A percentile compares a stretch with the other conserved stretches of the same genome.
phyloP scores from a whole-genome alignment of 2,888 invertebrate genomes.

The Andrena hattorfiana region DNA sequence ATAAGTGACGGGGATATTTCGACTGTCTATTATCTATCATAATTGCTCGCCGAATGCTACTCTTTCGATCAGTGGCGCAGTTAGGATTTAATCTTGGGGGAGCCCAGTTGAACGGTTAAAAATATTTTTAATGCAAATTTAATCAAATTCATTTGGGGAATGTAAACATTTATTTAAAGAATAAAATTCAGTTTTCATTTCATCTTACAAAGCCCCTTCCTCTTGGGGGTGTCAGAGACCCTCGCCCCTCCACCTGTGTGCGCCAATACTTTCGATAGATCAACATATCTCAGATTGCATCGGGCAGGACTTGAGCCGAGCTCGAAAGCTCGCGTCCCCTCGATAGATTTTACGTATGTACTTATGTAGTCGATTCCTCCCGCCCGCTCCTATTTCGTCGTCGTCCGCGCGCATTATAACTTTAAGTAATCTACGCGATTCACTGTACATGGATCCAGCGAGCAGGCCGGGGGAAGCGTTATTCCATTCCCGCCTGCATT shows the following conservation, averaged over 20 bases:
- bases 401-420: conserved; percentile 18
- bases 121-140: no score
- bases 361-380: background rate
- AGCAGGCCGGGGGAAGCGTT: background rate
- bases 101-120: no score
- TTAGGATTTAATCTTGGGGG: no score
- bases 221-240: no score
- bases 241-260: no score
- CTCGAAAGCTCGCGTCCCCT: conserved; percentile 43
- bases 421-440: conserved; percentile 6
- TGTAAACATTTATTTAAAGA: no score
- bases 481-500: background rate
- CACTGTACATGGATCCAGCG: conserved; percentile 3
- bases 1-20: conserved; percentile 1
- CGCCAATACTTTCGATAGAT: no score
- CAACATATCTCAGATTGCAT: conserved; percentile 15
- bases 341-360: conserved; percentile 6
- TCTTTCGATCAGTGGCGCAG: no score
- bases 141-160: no score
- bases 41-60: no score
- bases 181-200: no score
- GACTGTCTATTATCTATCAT: background rate
- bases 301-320: conserved; percentile 48
- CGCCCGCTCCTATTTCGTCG: background rate
- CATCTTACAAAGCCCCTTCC: no score